Evolutionary conservation across 2,888 invertebrate species (phyloP), one percentile per base, ranked within the genome.

Genomic region (Argyresthia albistria): DNA sequence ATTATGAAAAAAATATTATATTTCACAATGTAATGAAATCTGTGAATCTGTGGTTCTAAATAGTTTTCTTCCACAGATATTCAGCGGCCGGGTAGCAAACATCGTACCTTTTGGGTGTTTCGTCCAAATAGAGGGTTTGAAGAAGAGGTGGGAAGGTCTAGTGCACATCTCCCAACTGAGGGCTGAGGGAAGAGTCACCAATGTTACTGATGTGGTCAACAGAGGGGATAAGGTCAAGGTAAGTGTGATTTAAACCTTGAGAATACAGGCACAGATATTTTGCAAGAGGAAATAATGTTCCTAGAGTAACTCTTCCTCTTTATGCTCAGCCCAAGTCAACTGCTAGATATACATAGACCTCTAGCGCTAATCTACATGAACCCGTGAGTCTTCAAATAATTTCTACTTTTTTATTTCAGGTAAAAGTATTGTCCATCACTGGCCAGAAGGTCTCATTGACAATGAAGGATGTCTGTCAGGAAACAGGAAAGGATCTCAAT

Each of bases 31-130:
- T 4, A 25, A 25, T 25, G 25, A 2, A 25, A 25, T 25, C 25
- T n/a, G n/a, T n/a, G n/a, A n/a, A n/a, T n/a, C n/a, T n/a, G n/a
- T n/a, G n/a, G n/a, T n/a, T 2, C 16, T 12, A 15, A 45, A 9
- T 15, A 15, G 7, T n/a, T 42, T 51, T 49, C 36, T 55, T 52
- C 80, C 82, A 53, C 76, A 93, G 90, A 96, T 99, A 60, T 99
- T 98, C 72, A 91, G 91, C 57, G 99, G 98, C 0, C 94, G 96
- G 77, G 97, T 99, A 0, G 96, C 97, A 0, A 98, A 97, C 66
- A 95, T 98, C 59, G 97, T 98, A 52, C 94, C 95, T n/a, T 99
- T 99, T 80, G 99, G 99, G 1, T 98, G 98, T 73, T 99, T 99
- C 76, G 97, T 98, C 0, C 97, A 98, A 79, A 87, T 99, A 16